A percentile compares a stretch with the other conserved stretches of the same genome.
Evolutionary conservation across 2,113 vertebrate genomes (phyloP).

Genomic region (Sapayoa aenigma): DNA sequence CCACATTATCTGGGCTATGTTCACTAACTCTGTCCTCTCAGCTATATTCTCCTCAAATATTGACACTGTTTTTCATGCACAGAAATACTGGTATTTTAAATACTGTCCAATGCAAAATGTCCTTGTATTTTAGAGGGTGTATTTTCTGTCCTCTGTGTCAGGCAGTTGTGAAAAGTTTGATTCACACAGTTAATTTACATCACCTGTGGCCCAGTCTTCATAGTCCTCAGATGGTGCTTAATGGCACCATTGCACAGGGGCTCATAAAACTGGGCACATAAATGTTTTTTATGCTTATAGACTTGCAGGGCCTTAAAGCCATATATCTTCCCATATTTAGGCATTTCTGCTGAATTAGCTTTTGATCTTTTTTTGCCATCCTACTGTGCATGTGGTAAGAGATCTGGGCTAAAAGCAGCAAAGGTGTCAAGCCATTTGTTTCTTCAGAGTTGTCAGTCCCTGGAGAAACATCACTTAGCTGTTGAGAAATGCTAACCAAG

Average conservation of each 20-base stretch:
- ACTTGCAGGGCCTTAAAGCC: not conserved
- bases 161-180: not conserved
- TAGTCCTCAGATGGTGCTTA: conserved; percentile 15
- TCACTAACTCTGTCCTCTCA: not conserved
- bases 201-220: not conserved
- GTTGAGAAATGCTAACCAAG: not conserved
- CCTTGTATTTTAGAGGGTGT: not conserved
- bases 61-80: not conserved
- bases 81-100: not conserved
- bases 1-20: not conserved
- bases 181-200: not conserved
- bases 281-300: conserved; percentile 12
- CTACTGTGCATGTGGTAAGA: not conserved
- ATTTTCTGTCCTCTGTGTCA: not conserved
- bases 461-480: not conserved
- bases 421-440: not conserved
- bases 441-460: not conserved
- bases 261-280: conserved; percentile 14
- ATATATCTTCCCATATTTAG: not conserved
- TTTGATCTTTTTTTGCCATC: not conserved
- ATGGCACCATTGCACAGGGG: not conserved
- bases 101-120: not conserved
- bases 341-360: conserved; percentile 10
- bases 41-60: not conserved
- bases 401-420: not conserved